Evolutionary conservation across 2,888 invertebrate species (phyloP).

Genomic region (Melanostoma mellinum): DNA sequence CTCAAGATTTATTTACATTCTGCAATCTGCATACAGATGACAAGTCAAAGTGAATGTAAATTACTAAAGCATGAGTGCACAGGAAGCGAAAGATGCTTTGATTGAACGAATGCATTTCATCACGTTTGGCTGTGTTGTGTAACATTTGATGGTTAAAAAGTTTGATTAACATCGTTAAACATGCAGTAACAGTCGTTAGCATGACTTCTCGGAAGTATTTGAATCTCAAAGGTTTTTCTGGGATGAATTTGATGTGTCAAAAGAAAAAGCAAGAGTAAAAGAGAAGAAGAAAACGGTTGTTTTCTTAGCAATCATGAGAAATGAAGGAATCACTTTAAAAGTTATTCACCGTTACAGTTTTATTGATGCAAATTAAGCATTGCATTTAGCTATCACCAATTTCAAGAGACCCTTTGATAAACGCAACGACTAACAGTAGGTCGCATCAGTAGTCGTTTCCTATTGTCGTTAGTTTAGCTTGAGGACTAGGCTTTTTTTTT

Average conservation of each 20-base stretch:
- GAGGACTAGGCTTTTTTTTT: no score
- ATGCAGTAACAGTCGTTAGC: neutral
- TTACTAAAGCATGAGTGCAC: conserved; percentile 19
- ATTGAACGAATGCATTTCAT: conserved; percentile 32
- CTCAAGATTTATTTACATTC: conserved; percentile 23
- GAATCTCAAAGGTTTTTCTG: conserved; percentile 17
- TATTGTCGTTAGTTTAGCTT: no score
- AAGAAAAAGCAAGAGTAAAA: no score
- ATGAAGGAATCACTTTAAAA: no score
- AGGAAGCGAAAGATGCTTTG: neutral
- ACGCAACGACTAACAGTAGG: no score
- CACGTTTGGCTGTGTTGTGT: conserved; percentile 10
- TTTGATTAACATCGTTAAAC: conserved; percentile 21
- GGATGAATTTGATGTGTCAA: neutral
- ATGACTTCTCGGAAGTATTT: conserved; percentile 4
- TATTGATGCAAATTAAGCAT: no score
- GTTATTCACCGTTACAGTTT: no score
- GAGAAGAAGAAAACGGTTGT: no score
- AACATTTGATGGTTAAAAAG: neutral
- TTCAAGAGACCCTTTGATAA: no score
- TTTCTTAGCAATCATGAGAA: no score
- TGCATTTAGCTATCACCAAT: no score
- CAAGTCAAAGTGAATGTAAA: conserved; percentile 22
- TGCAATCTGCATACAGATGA: conserved; percentile 35
- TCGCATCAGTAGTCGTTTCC: no score